Percentiles rank a stretch among this genome's conserved stretches.
These are phyloP conservation scores for Apodemia mormo DNA, from an alignment of 2,888 invertebrate species.

Conservation along the genomic window DNA sequence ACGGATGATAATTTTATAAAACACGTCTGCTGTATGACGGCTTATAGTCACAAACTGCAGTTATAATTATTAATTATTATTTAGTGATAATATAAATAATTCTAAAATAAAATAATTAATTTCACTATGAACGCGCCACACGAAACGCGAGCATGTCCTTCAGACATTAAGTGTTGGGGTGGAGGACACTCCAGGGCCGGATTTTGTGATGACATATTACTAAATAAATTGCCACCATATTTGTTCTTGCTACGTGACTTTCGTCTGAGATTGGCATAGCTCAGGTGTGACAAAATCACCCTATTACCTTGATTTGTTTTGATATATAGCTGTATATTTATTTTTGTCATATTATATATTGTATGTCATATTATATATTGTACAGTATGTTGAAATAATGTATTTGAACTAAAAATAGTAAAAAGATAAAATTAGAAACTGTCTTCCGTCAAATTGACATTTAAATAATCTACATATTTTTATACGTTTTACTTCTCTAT, in stretches of 20 bases:
- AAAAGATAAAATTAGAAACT: no score
- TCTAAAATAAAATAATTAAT: background rate
- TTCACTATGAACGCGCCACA: conserved; percentile 45
- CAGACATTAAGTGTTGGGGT: conserved; percentile 64
- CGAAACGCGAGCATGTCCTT: conserved; percentile 65
- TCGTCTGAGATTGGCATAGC: conserved; percentile 23
- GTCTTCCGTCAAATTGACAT: no score
- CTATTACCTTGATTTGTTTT: conserved; percentile 38
- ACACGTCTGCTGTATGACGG: no score
- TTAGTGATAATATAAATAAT: no score
- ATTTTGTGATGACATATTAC: conserved; percentile 61
- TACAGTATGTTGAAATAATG: background rate
- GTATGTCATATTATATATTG: background rate
- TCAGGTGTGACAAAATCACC: conserved; percentile 22
- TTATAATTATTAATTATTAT: background rate
- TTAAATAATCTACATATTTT: no score
- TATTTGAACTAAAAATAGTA: no score
- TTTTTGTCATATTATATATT: background rate
- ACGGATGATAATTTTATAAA: no score
- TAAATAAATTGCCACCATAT: conserved; percentile 51
- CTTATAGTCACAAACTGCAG: no score
- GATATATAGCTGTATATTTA: background rate
- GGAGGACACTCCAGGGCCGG: conserved; percentile 61
- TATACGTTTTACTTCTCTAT: no score
- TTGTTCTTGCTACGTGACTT: conserved; percentile 61